These are phyloP conservation scores for Halichondria panicea DNA, from an alignment of 37 sponge, comb jelly and placozoan genomes.

Conservation along the genomic window DNA sequence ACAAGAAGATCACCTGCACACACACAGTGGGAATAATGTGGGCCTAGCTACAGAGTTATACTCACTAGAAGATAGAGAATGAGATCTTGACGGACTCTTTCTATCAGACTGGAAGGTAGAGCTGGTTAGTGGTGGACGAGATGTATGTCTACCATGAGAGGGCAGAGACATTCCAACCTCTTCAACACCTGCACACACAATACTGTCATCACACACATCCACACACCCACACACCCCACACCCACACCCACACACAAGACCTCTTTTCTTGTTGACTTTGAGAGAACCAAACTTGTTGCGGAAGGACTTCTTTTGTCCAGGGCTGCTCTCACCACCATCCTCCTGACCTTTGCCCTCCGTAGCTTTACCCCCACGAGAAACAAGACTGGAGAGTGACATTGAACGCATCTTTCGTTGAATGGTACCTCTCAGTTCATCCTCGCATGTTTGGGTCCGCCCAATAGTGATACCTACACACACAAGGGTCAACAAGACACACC, in stretches of 20 bases:
- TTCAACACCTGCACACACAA: background rate
- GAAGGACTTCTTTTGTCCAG: slow-evolving; percentile 1
- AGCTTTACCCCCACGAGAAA: background rate
- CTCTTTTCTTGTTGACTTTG: background rate
- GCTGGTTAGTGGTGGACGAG: background rate
- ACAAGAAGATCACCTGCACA: too few species aligned
- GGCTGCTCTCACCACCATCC: background rate
- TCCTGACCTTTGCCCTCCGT: background rate
- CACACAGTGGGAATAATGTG: too few species aligned
- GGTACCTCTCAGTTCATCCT: slow-evolving; percentile 33
- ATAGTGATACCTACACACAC: slow-evolving; percentile 28
- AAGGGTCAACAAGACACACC: too few species aligned
- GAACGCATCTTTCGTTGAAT: slow-evolving; percentile 35
- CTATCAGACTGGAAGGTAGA: background rate
- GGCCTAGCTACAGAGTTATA: too few species aligned
- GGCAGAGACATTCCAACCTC: slow-evolving; percentile 9
- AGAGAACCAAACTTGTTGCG: slow-evolving; percentile 13
- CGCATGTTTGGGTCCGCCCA: slow-evolving; percentile 32
- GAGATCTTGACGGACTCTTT: background rate
- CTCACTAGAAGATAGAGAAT: slow-evolving; percentile 29
- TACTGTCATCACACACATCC: background rate
- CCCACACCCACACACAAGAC: background rate
- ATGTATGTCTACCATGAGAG: background rate
- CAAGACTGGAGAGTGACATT: slow-evolving; percentile 21
- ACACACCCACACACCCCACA: background rate